These are phyloP conservation scores for Pseudococcus jackbeardsleyi DNA, from an alignment of 2,888 invertebrate species.

Conservation along the genomic window DNA sequence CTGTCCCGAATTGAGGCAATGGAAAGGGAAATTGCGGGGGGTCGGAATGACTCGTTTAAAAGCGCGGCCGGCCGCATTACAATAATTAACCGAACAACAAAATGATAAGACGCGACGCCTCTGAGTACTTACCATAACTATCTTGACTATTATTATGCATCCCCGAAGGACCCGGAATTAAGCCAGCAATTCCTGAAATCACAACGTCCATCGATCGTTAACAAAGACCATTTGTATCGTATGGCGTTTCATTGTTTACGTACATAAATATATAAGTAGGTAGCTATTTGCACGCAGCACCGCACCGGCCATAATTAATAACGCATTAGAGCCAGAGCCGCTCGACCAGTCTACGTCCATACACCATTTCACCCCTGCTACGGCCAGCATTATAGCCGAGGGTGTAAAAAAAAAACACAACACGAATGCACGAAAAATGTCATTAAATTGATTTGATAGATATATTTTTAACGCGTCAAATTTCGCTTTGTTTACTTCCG, in stretches of 20 bases:
- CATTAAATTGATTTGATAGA: neutral
- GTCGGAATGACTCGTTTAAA: constrained; percentile 7
- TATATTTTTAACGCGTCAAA: neutral
- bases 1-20: neutral
- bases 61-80: neutral
- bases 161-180: constrained; percentile 89
- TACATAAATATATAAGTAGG: neutral
- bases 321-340: neutral
- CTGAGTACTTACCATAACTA: constrained; percentile 71
- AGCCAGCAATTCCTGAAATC: constrained; percentile 76
- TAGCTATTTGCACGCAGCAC: neutral
- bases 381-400: neutral
- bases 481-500: neutral
- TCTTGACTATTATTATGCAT: constrained; percentile 80
- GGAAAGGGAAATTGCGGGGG: neutral
- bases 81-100: neutral
- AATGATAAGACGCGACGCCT: neutral
- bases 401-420: neutral
- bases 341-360: neutral
- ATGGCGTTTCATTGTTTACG: neutral
- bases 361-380: neutral
- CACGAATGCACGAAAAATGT: neutral
- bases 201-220: constrained; percentile 10
- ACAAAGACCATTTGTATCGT: neutral
- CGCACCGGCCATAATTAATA: neutral